phyloP scores from a whole-genome alignment of 2,888 invertebrate species.

The Achlya flavicornis region DNA sequence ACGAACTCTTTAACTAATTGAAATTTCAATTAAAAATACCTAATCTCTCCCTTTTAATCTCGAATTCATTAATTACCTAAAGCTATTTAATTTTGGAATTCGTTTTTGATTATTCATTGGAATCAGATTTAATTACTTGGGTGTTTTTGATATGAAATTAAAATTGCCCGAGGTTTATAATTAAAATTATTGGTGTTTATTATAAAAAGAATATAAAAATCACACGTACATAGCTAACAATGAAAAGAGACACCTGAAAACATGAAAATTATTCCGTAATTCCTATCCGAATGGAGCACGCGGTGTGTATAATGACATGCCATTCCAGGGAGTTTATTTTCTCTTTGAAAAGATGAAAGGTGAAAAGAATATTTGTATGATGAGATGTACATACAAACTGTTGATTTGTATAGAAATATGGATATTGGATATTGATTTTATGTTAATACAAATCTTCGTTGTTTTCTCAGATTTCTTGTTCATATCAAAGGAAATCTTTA shows the following conservation, averaged over 20 bases:
- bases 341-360: conserved; percentile 50
- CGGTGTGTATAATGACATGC: conserved; percentile 47
- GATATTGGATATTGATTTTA: conserved; percentile 58
- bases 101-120: neutral
- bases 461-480: conserved; percentile 16
- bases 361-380: conserved; percentile 31
- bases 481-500: conserved; percentile 9
- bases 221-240: neutral
- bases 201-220: neutral
- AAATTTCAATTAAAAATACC: conserved; percentile 3
- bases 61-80: conserved; percentile 2
- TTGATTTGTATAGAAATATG: conserved; percentile 51
- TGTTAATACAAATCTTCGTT: conserved; percentile 39
- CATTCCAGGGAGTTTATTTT: conserved; percentile 47
- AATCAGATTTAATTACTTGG: neutral
- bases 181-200: neutral
- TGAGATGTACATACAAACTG: conserved; percentile 12
- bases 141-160: neutral
- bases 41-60: conserved; percentile 6
- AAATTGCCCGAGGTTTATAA: neutral
- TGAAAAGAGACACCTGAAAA: conserved; percentile 17
- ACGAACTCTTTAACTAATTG: conserved; percentile 4
- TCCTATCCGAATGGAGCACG: conserved; percentile 30
- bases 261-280: conserved; percentile 21
- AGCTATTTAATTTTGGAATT: neutral